Evolutionary conservation across 1,140 invertebrate genomes (phyloP), one percentile per base, ranked within the genome.

Genomic region (Drosophila pseudoobscura): DNA sequence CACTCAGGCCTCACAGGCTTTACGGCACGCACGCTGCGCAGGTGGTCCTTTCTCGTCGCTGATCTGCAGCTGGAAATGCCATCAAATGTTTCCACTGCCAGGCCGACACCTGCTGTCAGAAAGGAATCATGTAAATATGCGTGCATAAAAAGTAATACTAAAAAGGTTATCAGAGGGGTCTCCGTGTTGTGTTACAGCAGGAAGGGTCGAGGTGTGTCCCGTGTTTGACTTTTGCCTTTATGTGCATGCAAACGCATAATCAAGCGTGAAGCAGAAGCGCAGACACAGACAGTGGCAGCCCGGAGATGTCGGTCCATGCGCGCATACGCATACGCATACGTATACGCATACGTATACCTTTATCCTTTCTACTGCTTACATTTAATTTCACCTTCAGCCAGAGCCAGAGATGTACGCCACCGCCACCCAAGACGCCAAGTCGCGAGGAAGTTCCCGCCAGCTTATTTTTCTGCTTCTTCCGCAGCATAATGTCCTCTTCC

Each of bases 241-340:
- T 87, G 83, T 88, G 83, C 82, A 88, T 88, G 82, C 83, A 88
- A 87, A 87, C 82, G 82, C 82, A 87, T 87, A 87, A 87, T 87
- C 82, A 87, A 73, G 82, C 83, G 70, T 78, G 80, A 82, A 45
- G 71, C 58, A 69, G 80, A 87, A 45, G 76, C 58, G 51, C 63
- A 56, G 31, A 68, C 24, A 26, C 24, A 26, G 5, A 20, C 20
- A 20, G 20, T 20, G 31, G 46, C 52, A 43, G 26, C 52, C 11
- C 9, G 13, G 45, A 45, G 41, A 68, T 53, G 39, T 41, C 64
- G 22, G 29, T 65, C 60, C 22, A 49, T 50, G 56, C 69, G 75
- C 65, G 60, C 64, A 75, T 64, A 26, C 24, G 24, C 3, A 26
- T 26, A 78, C 65, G 60, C 69, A 75, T 64, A 24, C 24, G 24